phyloP scores from a whole-genome alignment of 1,140 invertebrate genomes.

The Chionoecetes opilio region DNA sequence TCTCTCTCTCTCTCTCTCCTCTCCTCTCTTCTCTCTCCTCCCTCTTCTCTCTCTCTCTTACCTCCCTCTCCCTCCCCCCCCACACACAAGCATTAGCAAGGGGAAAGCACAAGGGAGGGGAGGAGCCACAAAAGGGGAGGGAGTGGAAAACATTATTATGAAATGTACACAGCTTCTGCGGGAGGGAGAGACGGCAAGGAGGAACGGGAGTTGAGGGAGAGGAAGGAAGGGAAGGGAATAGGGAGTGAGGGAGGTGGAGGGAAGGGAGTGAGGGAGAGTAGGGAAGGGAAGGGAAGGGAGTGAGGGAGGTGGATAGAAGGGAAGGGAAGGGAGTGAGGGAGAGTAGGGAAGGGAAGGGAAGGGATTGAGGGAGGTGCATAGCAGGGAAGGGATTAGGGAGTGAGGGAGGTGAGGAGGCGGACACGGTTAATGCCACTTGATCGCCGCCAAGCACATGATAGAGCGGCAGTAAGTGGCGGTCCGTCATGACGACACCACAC shows the following conservation, averaged over 20 bases:
- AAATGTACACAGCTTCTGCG: constrained; percentile 45
- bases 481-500: constrained; percentile 57
- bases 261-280: background rate
- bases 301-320: no score
- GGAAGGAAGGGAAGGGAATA: constrained; percentile 13
- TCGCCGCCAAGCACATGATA: constrained; percentile 51
- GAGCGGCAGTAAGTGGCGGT: constrained; percentile 54
- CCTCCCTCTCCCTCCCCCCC: constrained; percentile 40
- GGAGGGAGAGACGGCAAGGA: background rate
- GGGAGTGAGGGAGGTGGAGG: background rate
- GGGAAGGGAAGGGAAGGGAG: background rate
- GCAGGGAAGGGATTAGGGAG: background rate
- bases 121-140: background rate
- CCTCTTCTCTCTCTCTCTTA: background rate
- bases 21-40: background rate
- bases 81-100: background rate
- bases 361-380: background rate
- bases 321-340: no score
- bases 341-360: no score
- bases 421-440: constrained; percentile 40
- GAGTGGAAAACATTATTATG: constrained; percentile 37
- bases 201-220: background rate
- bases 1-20: background rate
- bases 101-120: background rate
- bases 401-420: background rate